Base-by-base conservation (phyloP, 2,888 invertebrate species). In the Lasioglossum pauxillum region DNA sequence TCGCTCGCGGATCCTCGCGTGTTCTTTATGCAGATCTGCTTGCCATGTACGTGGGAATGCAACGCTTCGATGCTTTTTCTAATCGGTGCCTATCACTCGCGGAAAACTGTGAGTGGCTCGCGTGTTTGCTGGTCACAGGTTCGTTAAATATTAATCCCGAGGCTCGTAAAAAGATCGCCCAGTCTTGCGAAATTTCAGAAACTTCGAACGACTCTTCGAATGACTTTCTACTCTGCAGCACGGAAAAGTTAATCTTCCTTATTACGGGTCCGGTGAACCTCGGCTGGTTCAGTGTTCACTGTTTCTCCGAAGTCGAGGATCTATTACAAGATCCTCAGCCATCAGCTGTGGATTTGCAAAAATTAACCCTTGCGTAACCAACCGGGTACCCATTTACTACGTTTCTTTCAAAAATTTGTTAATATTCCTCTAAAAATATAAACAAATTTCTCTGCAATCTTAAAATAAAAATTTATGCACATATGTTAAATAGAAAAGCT, bases 1-100 rank as follows among this genome's bases (percentile, higher is more conserved):
- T 69, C 69, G 49, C 53, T 35, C 38, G 53, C 35, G 77, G 19
- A 53, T 78, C 77, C 67, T 53, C 35, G 69, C 12, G 69, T 31
- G 67, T 53, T 69, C 67, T 41, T 38, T 2, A 67, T 67, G 67
- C 67, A 67, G 67, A 77, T 69, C 67, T 67, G n/a, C 35, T 12
- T 35, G 44, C 27, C 38, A 1, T 49, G 35, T 77, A 67, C 67
- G 27, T 35, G 46, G 46, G 27, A 49, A 49, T n/a, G 46, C 35
- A 73, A 73, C 16, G 35, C 8, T 67, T 35, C 67, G 35, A 35
- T 35, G 67, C 19, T 67, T 67, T 67, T 67, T 67, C 67, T 67
- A 35, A 67, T 67, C 35, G 35, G 31, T 67, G 67, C 35, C 67
- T 35, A 67, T 67, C 67, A 67, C 10, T 19, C 35, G 8, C 67